These are phyloP conservation scores for Stenotaenia linearis DNA, from an alignment of 2,888 invertebrate genomes.

Conservation along the genomic window DNA sequence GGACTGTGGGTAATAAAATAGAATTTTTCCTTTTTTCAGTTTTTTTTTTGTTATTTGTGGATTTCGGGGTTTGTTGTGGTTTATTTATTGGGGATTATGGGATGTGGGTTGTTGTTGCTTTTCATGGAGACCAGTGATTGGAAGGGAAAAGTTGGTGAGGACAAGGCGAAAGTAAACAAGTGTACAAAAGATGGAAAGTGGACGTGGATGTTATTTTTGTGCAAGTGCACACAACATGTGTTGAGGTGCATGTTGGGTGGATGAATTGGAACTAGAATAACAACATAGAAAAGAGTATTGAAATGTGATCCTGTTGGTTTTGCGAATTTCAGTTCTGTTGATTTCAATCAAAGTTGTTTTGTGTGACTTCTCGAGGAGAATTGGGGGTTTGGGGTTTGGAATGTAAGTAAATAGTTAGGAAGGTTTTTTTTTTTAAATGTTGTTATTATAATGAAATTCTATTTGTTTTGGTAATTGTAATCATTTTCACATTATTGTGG, in stretches of 20 bases:
- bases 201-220: conserved; percentile 5
- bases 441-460: too few species aligned
- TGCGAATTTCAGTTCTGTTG: background rate
- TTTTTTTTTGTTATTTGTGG: too few species aligned
- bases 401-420: too few species aligned
- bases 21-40: too few species aligned
- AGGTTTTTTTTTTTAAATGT: too few species aligned
- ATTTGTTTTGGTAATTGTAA: too few species aligned
- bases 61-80: background rate
- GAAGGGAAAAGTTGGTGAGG: background rate
- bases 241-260: background rate
- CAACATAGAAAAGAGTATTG: background rate
- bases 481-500: too few species aligned
- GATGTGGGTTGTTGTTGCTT: background rate
- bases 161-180: background rate
- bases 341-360: background rate
- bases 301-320: background rate
- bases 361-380: background rate
- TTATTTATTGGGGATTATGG: too few species aligned
- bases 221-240: conserved; percentile 18
- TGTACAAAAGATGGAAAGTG: conserved; percentile 3
- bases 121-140: background rate
- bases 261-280: background rate
- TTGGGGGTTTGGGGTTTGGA: too few species aligned
- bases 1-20: background rate